phyloP scores from a whole-genome alignment of 1,140 invertebrate genomes.

The Papilio dardanus region DNA sequence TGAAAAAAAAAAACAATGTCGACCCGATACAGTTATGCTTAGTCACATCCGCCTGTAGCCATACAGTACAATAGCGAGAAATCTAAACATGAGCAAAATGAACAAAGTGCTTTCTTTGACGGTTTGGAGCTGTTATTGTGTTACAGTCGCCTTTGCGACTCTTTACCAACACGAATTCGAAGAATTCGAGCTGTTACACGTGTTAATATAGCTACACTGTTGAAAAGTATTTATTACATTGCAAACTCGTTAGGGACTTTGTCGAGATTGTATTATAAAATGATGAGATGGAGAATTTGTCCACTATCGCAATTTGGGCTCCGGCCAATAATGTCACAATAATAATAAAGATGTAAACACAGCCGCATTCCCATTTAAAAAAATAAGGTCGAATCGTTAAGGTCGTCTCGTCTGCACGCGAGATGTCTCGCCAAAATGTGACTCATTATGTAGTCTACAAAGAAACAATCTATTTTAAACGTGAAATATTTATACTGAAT shows the following conservation, averaged over 20 bases:
- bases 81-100: conserved; percentile 48
- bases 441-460: conserved; percentile 61
- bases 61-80: conserved; percentile 53
- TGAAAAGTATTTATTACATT: not conserved
- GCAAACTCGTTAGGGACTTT: not conserved
- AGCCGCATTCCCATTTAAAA: conserved; percentile 76
- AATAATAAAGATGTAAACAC: conserved; percentile 78
- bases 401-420: conserved; percentile 70
- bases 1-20: conserved; percentile 57
- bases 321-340: conserved; percentile 75
- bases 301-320: conserved; percentile 68
- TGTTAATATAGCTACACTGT: not conserved
- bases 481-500: conserved; percentile 29
- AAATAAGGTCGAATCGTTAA: conserved; percentile 67
- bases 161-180: conserved; percentile 34
- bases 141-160: not conserved
- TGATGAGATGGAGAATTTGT: conserved; percentile 54
- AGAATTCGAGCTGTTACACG: not conserved
- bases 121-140: conserved; percentile 26
- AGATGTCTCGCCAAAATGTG: conserved; percentile 70
- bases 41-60: conserved; percentile 58
- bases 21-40: conserved; percentile 54
- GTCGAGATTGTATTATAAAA: conserved; percentile 39
- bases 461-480: conserved; percentile 36
- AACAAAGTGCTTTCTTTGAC: conserved; percentile 50